Conservation (phyloP, 1,140 invertebrate species). For the Drosophila quadrilineata region DNA sequence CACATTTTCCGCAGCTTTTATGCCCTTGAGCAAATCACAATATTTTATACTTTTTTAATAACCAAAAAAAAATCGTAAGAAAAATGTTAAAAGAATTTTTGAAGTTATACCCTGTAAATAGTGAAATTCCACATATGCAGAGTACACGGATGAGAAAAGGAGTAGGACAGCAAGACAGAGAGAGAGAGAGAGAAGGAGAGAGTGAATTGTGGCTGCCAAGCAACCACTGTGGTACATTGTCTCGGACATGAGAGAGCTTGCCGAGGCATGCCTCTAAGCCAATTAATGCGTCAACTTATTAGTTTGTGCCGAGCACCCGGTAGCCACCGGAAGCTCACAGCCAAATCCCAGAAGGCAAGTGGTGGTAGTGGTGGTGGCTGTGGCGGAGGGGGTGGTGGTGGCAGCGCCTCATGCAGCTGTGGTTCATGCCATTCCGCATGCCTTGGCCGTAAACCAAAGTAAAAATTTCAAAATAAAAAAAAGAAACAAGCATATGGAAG, state of each 20-base stretch:
- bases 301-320: slow-evolving; percentile 44
- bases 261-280: slow-evolving; percentile 65
- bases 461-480: background rate
- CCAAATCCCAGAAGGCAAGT: background rate
- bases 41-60: too few relatives aligned
- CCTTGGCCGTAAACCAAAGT: slow-evolving; percentile 18
- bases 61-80: too few relatives aligned
- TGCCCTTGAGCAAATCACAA: too few relatives aligned
- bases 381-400: background rate
- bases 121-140: too few relatives aligned
- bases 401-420: slow-evolving; percentile 37
- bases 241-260: slow-evolving; percentile 41
- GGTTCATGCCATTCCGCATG: slow-evolving; percentile 61
- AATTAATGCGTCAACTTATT: slow-evolving; percentile 76
- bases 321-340: background rate
- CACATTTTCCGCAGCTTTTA: too few relatives aligned
- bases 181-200: too few relatives aligned
- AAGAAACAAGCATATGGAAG: slow-evolving; percentile 13
- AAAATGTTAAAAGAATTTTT: too few relatives aligned
- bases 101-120: too few relatives aligned
- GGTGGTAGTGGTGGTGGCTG: background rate
- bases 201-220: too few relatives aligned
- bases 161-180: too few relatives aligned
- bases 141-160: too few relatives aligned
- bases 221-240: too few relatives aligned